These are phyloP conservation scores for Alexandromys fortis DNA, from an alignment of 2,113 vertebrate genomes.

Conservation along the genomic window DNA sequence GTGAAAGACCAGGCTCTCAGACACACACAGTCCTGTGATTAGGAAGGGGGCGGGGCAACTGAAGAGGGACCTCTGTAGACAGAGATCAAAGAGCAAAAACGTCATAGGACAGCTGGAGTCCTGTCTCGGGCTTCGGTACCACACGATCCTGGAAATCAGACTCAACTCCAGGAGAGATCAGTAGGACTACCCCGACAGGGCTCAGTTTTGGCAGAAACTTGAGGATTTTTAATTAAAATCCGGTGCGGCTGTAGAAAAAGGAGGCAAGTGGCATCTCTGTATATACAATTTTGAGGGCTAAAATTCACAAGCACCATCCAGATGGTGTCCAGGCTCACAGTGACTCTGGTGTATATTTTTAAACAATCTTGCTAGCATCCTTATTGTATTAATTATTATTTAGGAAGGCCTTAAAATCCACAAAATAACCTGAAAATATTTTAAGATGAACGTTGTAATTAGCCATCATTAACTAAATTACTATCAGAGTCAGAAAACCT, in stretches of 20 bases:
- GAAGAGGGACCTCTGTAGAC: not conserved
- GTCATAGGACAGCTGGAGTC: not conserved
- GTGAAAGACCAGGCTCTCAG: not conserved
- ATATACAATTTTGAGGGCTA: not conserved
- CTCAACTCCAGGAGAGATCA: not conserved
- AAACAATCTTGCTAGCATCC: not conserved
- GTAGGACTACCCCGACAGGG: not conserved
- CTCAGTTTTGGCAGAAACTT: not conserved
- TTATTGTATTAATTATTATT: constrained; percentile 37
- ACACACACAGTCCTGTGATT: not conserved
- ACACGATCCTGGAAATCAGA: not conserved
- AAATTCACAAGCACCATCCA: not conserved
- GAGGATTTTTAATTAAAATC: constrained; percentile 14
- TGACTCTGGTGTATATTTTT: not conserved
- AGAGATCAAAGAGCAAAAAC: too few species aligned
- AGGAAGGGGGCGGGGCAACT: not conserved
- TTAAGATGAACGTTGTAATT: not conserved
- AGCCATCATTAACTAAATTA: not conserved
- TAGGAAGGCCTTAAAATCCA: not conserved
- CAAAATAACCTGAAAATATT: not conserved
- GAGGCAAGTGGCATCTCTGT: not conserved
- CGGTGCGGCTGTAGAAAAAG: not conserved
- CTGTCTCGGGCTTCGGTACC: not conserved
- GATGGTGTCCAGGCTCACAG: not conserved
- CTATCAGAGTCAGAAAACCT: not conserved